These are phyloP conservation scores for Homarus gammarus DNA, from an alignment of 2,888 invertebrate genomes.

Conservation along the genomic window DNA sequence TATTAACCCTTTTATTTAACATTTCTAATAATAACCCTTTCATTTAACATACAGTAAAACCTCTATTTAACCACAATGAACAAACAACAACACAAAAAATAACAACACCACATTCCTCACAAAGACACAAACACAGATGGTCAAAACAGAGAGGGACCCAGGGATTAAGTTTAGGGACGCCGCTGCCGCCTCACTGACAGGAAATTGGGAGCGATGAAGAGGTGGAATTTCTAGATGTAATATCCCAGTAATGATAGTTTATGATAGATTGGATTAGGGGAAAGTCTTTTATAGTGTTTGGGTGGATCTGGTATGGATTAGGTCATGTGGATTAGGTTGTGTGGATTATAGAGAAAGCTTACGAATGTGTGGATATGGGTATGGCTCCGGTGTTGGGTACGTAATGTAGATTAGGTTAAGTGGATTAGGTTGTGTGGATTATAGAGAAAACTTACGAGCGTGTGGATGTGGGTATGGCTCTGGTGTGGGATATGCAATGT, in stretches of 20 bases:
- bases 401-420: background rate
- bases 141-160: background rate
- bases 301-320: too few species aligned
- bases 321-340: background rate
- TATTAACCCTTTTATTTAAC: background rate
- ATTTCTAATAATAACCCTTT: background rate
- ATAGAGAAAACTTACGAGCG: background rate
- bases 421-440: background rate
- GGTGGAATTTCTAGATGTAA: conserved; percentile 7
- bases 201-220: conserved; percentile 6
- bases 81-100: too few species aligned
- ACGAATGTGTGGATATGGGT: background rate
- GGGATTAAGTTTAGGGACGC: background rate
- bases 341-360: background rate
- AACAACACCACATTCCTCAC: too few species aligned
- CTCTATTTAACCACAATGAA: too few species aligned
- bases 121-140: background rate
- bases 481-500: too few species aligned
- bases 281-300: background rate
- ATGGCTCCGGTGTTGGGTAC: background rate
- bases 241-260: background rate
- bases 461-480: background rate
- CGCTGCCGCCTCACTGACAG: background rate
- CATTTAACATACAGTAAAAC: background rate
- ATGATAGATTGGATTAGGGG: background rate